Percentiles rank a stretch among this genome's conserved stretches.
These are phyloP conservation scores for Pachypeltis micranthus DNA, from an alignment of 1,140 invertebrate genomes.

Conservation along the genomic window DNA sequence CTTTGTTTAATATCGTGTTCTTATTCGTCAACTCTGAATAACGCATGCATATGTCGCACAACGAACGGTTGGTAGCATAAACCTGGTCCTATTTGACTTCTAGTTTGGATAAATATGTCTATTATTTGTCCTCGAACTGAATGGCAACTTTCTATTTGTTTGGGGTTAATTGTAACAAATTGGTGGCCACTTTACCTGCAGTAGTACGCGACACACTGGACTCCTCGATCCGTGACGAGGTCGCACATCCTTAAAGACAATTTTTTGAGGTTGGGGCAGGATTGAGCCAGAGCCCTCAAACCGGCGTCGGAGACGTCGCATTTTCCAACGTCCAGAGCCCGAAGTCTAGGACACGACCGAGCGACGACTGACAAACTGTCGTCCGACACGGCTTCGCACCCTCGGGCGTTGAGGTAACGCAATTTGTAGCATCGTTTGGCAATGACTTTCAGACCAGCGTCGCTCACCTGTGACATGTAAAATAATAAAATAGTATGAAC, in stretches of 20 bases:
- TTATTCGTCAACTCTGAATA: too few species aligned
- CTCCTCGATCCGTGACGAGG: constrained; percentile 71
- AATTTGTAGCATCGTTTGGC: constrained; percentile 78
- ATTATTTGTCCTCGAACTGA: too few species aligned
- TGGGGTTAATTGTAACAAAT: too few species aligned
- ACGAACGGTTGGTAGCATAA: too few species aligned
- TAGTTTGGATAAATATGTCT: too few species aligned
- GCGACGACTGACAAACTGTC: constrained; percentile 73
- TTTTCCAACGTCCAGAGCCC: constrained; percentile 80
- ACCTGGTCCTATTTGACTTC: too few species aligned
- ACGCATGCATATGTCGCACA: too few species aligned
- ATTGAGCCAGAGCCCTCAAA: constrained; percentile 67
- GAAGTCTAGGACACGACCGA: constrained; percentile 63
- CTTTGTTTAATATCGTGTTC: too few species aligned
- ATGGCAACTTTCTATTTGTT: too few species aligned
- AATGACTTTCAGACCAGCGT: constrained; percentile 75
- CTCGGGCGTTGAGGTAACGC: constrained; percentile 73
- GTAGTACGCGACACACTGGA: constrained; percentile 75
- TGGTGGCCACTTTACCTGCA: too few species aligned
- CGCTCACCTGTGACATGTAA: constrained; percentile 44
- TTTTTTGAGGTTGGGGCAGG: constrained; percentile 82
- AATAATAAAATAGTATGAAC: too few species aligned
- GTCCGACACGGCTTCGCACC: constrained; percentile 84
- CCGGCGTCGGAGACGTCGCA: constrained; percentile 84
- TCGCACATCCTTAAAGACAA: constrained; percentile 81